Evolutionary conservation across 2,888 invertebrate species (phyloP), one percentile per base, ranked within the genome.

Genomic region (Cyclophora albipunctata): DNA sequence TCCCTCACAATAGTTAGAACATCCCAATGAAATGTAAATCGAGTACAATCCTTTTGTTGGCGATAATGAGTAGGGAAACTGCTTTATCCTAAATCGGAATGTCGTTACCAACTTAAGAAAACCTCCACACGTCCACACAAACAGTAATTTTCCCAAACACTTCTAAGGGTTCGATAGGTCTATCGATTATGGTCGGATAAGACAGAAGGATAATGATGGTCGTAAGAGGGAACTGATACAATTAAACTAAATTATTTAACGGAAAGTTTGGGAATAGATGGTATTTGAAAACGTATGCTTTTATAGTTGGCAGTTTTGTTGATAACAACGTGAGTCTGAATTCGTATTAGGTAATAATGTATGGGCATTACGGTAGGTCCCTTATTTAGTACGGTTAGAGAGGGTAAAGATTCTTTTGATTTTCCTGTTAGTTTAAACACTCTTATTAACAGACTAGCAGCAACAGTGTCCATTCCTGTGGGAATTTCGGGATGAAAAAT

Each of bases 11-110:
- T 67, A 66, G 62, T 56, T 56, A 55, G 60, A 66, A 66, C 63
- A 67, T 63, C 48, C 55, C 66, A 62, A 71, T 67, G 70, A 73
- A 80, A 78, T 77, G 76, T 76, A 77, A 78, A 79, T 78, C 72
- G 70, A 66, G 64, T 69, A 68, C 67, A 75, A 76, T 71, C 78
- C 78, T 76, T 78, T 75, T 75, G 75, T 78, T 75, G 75, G 76
- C 70, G 69, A 75, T 76, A 79, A 81, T 75, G 75, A 75, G 69
- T 57, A 66, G 63, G 70, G 64, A 71, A 75, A 77, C 69, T 69
- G 67, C 59, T 67, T 63, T 65, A 69, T 69, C 68, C 69, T 62
- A 54, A 73, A 75, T 69, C 67, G 64, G 69, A 75, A 73, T 68
- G 51, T 57, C 52, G 40, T 46, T 45, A 47, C 73, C 70, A 68